These are phyloP conservation scores for Palloptera scutellata DNA, from an alignment of 2,888 invertebrate genomes.

Conservation along the genomic window DNA sequence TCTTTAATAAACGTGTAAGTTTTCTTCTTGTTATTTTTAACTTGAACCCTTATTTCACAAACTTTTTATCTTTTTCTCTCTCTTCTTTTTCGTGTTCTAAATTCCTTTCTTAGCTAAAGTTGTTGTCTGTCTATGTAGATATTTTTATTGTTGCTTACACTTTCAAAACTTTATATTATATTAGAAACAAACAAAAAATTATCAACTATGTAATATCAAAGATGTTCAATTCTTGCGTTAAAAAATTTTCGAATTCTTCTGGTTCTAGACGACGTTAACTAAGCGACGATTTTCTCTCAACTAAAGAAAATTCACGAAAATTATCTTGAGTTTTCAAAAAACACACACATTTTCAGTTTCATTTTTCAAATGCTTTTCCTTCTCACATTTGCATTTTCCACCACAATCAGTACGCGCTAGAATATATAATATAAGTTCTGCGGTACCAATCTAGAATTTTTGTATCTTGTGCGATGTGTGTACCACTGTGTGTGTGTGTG, in stretches of 20 bases:
- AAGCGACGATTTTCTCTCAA: slow-evolving; percentile 66
- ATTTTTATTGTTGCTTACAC: neutral
- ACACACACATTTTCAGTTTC: slow-evolving; percentile 40
- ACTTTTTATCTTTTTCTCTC: slow-evolving; percentile 22
- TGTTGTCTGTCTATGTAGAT: neutral
- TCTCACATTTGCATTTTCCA: slow-evolving; percentile 23
- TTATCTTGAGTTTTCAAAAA: slow-evolving; percentile 44
- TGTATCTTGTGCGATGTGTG: no score
- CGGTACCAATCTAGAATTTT: neutral
- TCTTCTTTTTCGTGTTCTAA: no score
- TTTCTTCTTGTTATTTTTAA: neutral
- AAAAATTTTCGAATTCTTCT: slow-evolving; percentile 21
- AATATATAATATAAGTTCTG: slow-evolving; percentile 6
- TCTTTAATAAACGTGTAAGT: no score
- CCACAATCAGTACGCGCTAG: slow-evolving; percentile 29
- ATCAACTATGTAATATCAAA: no score
- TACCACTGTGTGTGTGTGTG: no score
- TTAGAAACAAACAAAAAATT: no score
- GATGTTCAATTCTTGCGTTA: neutral
- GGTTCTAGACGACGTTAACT: slow-evolving; percentile 58
- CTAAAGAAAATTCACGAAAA: slow-evolving; percentile 62
- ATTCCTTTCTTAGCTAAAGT: slow-evolving; percentile 11
- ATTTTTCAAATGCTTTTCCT: slow-evolving; percentile 3
- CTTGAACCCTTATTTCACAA: neutral
- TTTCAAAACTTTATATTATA: neutral